Conservation (phyloP, 2,113 vertebrate species). For the Ailurus styani region DNA sequence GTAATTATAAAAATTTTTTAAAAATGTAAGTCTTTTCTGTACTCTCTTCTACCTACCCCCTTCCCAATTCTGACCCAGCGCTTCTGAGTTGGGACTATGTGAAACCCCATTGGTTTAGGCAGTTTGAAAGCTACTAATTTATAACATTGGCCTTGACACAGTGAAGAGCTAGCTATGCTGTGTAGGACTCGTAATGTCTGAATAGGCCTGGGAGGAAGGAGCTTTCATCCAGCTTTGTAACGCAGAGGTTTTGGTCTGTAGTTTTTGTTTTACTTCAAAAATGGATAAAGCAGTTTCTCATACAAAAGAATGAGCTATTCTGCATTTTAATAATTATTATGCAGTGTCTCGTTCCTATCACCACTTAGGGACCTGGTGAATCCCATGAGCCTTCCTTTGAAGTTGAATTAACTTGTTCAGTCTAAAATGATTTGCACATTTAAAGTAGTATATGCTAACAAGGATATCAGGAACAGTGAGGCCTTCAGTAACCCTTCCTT, state of each 20-base stretch:
- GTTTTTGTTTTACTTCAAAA: constrained; percentile 2
- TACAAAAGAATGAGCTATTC: background rate
- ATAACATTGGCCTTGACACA: background rate
- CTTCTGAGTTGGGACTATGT: background rate
- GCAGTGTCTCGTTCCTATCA: background rate
- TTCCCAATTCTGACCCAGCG: background rate
- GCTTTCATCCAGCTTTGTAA: background rate
- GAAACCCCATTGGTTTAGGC: background rate
- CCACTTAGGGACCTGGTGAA: background rate
- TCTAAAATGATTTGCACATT: constrained; percentile 42
- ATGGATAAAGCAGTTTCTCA: background rate
- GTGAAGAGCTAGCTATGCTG: background rate
- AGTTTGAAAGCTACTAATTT: background rate
- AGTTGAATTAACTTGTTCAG: constrained; percentile 48
- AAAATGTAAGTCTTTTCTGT: background rate
- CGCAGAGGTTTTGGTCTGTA: background rate
- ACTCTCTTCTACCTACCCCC: background rate
- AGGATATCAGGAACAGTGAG: background rate
- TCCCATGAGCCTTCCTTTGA: constrained; percentile 40
- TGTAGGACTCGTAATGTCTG: background rate
- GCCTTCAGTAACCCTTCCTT: background rate
- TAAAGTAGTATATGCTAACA: constrained; percentile 36
- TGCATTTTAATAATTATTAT: background rate
- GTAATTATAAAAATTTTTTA: background rate
- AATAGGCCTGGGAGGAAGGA: background rate